phyloP scores from a whole-genome alignment of 2,113 vertebrate genomes.

The Strix uralensis region DNA sequence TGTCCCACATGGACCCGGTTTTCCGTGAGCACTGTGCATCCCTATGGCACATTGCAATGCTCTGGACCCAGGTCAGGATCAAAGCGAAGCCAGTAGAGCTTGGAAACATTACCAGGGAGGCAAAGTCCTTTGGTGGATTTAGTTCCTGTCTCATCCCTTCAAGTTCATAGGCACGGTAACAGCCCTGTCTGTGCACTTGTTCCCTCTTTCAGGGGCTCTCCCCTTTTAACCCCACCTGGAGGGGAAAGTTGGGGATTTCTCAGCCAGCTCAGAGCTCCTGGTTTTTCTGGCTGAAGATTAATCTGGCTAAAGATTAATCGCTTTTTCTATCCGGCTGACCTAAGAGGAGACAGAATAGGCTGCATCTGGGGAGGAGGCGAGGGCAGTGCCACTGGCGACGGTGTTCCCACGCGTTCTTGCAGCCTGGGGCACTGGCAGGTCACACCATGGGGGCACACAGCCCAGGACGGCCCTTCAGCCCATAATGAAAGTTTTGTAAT shows the following conservation, averaged over 20 bases:
- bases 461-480: neutral
- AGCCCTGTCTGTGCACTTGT: neutral
- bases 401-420: neutral
- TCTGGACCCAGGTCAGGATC: neutral
- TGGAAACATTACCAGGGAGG: neutral
- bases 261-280: neutral
- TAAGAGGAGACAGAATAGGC: neutral
- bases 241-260: neutral
- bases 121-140: neutral
- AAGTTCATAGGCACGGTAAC: accelerated
- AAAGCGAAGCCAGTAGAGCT: neutral
- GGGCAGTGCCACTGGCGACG: neutral
- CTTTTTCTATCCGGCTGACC: neutral
- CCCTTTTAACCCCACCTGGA: neutral
- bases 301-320: neutral
- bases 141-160: neutral
- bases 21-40: neutral
- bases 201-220: neutral
- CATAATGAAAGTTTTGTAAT: slow-evolving; percentile 6
- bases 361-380: neutral
- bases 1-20: accelerated
- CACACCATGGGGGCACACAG: neutral
- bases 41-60: accelerated
- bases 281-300: neutral
- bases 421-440: neutral